Conservation (phyloP, 2,113 vertebrate genomes). For the Tupaia tana region DNA sequence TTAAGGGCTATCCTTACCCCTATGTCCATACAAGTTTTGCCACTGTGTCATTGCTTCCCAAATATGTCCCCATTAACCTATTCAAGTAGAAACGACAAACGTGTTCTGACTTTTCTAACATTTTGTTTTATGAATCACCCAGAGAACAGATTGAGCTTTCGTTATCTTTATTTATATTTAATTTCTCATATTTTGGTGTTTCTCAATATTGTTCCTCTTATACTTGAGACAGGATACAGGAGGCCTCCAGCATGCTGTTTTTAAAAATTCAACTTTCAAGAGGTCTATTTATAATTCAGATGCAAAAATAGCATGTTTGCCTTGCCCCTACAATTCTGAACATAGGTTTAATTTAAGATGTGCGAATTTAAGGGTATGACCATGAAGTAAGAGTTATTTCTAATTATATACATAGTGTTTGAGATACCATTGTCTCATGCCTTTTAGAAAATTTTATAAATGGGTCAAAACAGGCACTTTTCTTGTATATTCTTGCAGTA, state of each 20-base stretch:
- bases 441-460: not conserved
- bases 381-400: constrained; percentile 1
- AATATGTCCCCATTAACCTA: constrained; percentile 13
- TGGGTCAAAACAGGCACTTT: not conserved
- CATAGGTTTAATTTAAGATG: constrained; percentile 24
- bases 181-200: constrained; percentile 50
- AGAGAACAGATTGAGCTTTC: constrained; percentile 44
- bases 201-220: constrained; percentile 49
- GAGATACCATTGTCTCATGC: not conserved
- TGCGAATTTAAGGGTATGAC: not conserved
- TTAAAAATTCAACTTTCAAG: constrained; percentile 31
- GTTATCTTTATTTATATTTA: constrained; percentile 61
- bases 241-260: not conserved
- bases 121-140: constrained; percentile 32
- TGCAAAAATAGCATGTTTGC: constrained; percentile 18
- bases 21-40: constrained; percentile 39
- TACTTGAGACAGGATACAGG: constrained; percentile 5
- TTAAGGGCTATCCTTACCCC: not conserved
- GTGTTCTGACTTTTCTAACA: constrained; percentile 50
- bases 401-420: not conserved
- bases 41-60: constrained; percentile 41
- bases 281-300: constrained; percentile 39
- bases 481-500: not conserved
- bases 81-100: constrained; percentile 56
- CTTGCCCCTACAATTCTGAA: not conserved